A percentile compares a stretch with the other conserved stretches of the same genome.
Evolutionary conservation across 2,797 vertebrate species (phyloP).

Genomic region (Tolypeutes matacus): DNA sequence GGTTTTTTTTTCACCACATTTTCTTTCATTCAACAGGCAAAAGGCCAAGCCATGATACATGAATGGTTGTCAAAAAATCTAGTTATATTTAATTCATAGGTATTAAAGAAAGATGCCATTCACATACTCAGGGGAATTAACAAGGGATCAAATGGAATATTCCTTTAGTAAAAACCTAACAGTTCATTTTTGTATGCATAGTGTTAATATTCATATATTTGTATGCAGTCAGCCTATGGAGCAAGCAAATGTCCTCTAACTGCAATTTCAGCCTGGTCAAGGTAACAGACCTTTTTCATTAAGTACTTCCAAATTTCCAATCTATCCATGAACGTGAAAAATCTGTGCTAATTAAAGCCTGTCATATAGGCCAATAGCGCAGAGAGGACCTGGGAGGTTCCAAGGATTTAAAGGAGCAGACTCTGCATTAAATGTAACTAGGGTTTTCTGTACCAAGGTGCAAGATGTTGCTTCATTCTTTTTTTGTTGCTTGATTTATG

Average conservation of each 20-base stretch:
- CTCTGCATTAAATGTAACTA: neutral
- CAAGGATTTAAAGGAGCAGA: slow-evolving; percentile 82
- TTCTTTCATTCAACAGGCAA: slow-evolving; percentile 43
- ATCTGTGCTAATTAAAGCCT: slow-evolving; percentile 88
- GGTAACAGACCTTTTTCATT: slow-evolving; percentile 89
- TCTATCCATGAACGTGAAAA: slow-evolving; percentile 86
- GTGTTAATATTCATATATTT: slow-evolving; percentile 84
- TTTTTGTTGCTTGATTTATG: slow-evolving; percentile 69
- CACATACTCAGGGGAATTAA: slow-evolving; percentile 5
- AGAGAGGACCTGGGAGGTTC: slow-evolving; percentile 69
- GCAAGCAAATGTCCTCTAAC: slow-evolving; percentile 83
- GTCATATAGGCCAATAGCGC: slow-evolving; percentile 83
- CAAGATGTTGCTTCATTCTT: neutral
- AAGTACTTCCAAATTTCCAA: slow-evolving; percentile 87
- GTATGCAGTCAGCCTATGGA: slow-evolving; percentile 76
- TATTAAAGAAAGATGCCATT: slow-evolving; percentile 18
- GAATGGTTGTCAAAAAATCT: neutral
- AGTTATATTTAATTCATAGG: slow-evolving; percentile 43
- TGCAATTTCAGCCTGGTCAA: slow-evolving; percentile 88
- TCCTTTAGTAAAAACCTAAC: neutral
- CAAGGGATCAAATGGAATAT: slow-evolving; percentile 18
- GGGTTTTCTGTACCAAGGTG: neutral
- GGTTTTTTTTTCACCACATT: neutral
- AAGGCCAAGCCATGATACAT: slow-evolving; percentile 32
- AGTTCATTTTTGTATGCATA: slow-evolving; percentile 38